Base-by-base conservation (phyloP, 2,888 invertebrate species). In the Pristionchus mayeri region DNA sequence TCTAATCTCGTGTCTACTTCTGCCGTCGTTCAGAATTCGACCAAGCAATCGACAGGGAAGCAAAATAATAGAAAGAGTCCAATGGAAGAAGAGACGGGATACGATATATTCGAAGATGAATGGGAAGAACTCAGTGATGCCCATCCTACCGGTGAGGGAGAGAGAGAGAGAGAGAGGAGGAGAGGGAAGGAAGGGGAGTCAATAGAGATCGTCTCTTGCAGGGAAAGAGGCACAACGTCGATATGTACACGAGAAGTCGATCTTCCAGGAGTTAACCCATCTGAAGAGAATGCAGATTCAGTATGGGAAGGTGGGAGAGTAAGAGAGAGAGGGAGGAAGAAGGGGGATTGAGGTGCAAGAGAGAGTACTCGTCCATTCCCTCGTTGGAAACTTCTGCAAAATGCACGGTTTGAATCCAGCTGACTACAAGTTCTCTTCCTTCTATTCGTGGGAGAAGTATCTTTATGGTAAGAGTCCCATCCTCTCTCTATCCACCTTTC, bases 281-380 rank as follows among this genome's bases (percentile, higher is more conserved):
- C 94, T 98, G 83, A 98, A 98, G 93, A 95, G 97, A 82, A 94
- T 97, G 88, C 97, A 98, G 94, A 97, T 97, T 90, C 95, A 97
- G 91, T 96, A 96, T 50, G 96, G 96, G 84, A 91, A 90, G 85
- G 90, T 90, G 78, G 48, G n/a, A n/a, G n/a, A n/a, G n/a, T n/a
- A n/a, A n/a, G n/a, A n/a, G n/a, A n/a, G n/a, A n/a, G n/a, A n/a
- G n/a, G n/a, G n/a, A n/a, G n/a, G n/a, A n/a, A 57, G 16, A 80
- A 54, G 34, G 57, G 21, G 4, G 27, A 57, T 85, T 48, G 44
- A 89, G 89, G 91, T 92, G 3, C 91, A 92, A 86, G 92, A 92
- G 84, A 87, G 88, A 48, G 85, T 92, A 0, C 88, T 92, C 4
- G 92, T 92, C n/a, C 89, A 90, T 9, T 91, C 91, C 7, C 85